Evolutionary conservation across 1,140 invertebrate species (phyloP), one percentile per base, ranked within the genome.

Genomic region (Brachystomella parvula): DNA sequence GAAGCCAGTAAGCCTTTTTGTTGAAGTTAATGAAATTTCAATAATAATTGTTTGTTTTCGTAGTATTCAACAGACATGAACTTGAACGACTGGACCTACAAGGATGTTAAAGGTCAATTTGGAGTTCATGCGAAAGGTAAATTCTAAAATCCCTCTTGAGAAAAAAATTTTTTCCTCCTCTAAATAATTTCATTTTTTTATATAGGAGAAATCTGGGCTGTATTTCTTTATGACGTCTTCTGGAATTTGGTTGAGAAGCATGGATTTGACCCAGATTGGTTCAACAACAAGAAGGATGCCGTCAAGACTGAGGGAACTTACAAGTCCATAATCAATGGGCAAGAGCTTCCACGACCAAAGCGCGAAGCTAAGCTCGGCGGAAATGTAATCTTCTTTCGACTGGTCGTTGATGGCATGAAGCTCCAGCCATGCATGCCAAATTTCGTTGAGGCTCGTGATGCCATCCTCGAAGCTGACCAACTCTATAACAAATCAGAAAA

Each of bases 201-300:
- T 12, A 26, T 26, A 32, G 58, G 58, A 12, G 58, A 60, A 24
- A 24, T 60, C 9, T 60, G 58, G 58, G 58, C 58, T 31, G 58
- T 60, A 9, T 30, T 60, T 9, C 58, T 60, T 19, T 60, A 60
- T 29, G 58, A 60, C 15, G 58, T 60, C 17, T 60, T 32, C 58
- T 60, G 58, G 58, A 60, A 60, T 26, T n/a, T 60, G 12, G 58
- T 60, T 26, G 58, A 60, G 29, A 35, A 60, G 24, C 32, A 32
- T 32, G 58, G 33, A 3, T 60, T 60, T 32, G 58, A 60, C 17
- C 58, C 58, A 12, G 33, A 60, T 60, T 60, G 58, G 58, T 60
- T 31, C 32, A 53, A 53, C 49, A 53, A 53, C 49, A 53, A 53
- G 12, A 12, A 12, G 21, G 21, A 15, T 26, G 49, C 12, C 24